Percentiles rank a stretch among this genome's conserved stretches.
These are phyloP conservation scores for Gymnopithys bicolor DNA, from an alignment of 2,797 vertebrate species.

Conservation along the genomic window DNA sequence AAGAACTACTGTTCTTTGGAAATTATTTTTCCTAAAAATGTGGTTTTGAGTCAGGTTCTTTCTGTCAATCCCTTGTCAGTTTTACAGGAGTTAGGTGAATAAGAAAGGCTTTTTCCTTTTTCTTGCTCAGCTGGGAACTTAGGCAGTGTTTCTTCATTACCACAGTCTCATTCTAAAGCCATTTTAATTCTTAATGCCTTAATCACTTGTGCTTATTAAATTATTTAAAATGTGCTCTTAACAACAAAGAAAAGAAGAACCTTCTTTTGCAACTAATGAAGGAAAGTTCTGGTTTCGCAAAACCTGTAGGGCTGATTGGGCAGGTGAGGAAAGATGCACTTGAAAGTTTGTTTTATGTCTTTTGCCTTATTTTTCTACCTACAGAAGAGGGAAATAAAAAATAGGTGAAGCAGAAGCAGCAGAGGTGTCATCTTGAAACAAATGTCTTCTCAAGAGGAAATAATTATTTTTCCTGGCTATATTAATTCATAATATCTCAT, in stretches of 20 bases:
- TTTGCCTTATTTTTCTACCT: conserved; percentile 14
- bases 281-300: conserved; percentile 37
- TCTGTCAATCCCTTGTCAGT: neutral
- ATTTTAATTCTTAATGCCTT: conserved; percentile 81
- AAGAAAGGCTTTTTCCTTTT: neutral
- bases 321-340: conserved; percentile 1
- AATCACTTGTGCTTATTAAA: conserved; percentile 78
- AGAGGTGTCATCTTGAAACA: neutral
- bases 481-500: neutral
- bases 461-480: neutral
- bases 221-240: conserved; percentile 73
- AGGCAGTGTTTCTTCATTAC: conserved; percentile 47
- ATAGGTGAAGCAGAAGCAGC: neutral
- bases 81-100: neutral
- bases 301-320: neutral
- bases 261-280: conserved; percentile 49
- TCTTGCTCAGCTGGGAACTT: conserved; percentile 48
- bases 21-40: neutral
- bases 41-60: neutral
- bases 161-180: conserved; percentile 41
- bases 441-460: neutral
- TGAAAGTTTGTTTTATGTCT: neutral
- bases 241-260: conserved; percentile 71
- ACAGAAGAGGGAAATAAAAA: neutral
- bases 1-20: neutral